Evolutionary conservation across 2,113 vertebrate genomes (phyloP).

Genomic region (Asarcornis scutulata): DNA sequence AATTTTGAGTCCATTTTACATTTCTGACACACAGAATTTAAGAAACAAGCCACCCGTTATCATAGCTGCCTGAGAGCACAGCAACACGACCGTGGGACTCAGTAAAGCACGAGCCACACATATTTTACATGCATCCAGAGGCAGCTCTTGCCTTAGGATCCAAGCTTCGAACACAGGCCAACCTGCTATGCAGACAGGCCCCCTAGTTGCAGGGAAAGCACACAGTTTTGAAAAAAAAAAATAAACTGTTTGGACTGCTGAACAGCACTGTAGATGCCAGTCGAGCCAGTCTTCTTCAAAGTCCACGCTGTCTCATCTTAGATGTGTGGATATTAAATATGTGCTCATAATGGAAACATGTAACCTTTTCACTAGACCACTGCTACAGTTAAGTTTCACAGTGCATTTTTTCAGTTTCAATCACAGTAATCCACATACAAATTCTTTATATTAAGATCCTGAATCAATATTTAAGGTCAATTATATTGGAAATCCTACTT

Average conservation of each 20-base stretch:
- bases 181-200: background rate
- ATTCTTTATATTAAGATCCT: background rate
- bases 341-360: background rate
- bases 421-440: background rate
- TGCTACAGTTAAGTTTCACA: background rate
- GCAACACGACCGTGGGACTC: accelerated
- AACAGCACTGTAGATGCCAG: background rate
- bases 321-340: background rate
- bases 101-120: accelerated
- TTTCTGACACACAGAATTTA: background rate
- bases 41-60: background rate
- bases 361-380: background rate
- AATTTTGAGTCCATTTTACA: background rate
- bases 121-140: background rate
- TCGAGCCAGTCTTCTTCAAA: background rate
- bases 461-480: background rate
- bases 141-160: background rate
- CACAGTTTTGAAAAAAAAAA: background rate
- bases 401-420: background rate
- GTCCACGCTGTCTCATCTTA: background rate
- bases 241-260: background rate
- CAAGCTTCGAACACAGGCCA: background rate
- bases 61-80: background rate
- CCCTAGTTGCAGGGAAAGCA: background rate
- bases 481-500: background rate